phyloP scores from a whole-genome alignment of 1,140 invertebrate genomes.

The Gonatopus flavifemur region DNA sequence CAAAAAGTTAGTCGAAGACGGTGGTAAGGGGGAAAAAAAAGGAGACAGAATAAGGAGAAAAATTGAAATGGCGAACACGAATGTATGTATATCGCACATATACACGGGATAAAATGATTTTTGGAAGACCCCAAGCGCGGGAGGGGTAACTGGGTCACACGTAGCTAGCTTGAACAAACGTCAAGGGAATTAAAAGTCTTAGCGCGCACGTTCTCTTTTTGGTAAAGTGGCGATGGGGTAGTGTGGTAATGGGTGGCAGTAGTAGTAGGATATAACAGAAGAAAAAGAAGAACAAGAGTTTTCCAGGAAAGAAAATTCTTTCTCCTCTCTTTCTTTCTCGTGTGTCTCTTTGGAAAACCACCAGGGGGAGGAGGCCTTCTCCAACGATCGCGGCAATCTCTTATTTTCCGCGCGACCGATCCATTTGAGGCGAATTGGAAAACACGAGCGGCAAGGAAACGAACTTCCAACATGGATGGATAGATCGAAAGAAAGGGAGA shows the following conservation, averaged over 20 bases:
- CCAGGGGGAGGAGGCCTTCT: too few relatives aligned
- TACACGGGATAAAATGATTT: too few relatives aligned
- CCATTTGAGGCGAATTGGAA: constrained; percentile 35
- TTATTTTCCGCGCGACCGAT: constrained; percentile 39
- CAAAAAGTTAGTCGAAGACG: too few relatives aligned
- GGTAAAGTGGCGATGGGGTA: too few relatives aligned
- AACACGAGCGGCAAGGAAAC: constrained; percentile 36
- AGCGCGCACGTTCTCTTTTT: too few relatives aligned
- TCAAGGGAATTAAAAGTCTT: constrained; percentile 22
- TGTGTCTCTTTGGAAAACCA: too few relatives aligned
- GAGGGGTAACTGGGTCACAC: constrained; percentile 22
- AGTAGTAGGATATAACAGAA: too few relatives aligned
- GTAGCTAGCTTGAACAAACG: constrained; percentile 28
- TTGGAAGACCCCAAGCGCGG: constrained; percentile 1
- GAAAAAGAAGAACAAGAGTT: too few relatives aligned
- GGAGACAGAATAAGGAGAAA: not conserved
- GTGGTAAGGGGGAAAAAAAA: not conserved
- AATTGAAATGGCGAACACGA: not conserved
- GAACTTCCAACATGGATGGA: constrained; percentile 21
- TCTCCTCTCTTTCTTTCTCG: not conserved
- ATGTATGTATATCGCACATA: too few relatives aligned
- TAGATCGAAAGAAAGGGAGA: constrained; percentile 5
- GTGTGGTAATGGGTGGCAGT: too few relatives aligned
- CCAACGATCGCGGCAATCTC: constrained; percentile 34
- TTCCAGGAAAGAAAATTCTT: too few relatives aligned